Conservation (phyloP, 1,140 invertebrate species). For the Musca vetustissima region DNA sequence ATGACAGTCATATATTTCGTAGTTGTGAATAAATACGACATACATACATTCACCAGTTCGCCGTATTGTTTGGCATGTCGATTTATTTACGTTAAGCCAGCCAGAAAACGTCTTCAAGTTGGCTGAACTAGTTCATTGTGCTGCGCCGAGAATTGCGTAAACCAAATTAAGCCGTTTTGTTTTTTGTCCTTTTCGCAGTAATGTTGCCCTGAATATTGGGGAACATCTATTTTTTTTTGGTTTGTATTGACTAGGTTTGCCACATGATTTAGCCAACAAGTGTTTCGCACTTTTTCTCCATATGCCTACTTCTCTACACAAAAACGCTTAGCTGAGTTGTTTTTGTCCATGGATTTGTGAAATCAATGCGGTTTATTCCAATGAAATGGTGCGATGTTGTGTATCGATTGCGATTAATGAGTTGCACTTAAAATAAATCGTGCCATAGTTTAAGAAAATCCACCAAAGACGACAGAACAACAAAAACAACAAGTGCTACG, state of each 20-base stretch:
- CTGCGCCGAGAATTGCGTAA: constrained; percentile 13
- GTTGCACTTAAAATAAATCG: constrained; percentile 30
- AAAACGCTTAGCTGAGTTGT: no score
- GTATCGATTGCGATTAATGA: constrained; percentile 33
- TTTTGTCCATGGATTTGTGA: no score
- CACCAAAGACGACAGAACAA: not conserved
- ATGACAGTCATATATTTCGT: not conserved
- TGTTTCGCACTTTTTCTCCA: constrained; percentile 7
- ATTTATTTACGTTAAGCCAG: not conserved
- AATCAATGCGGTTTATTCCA: not conserved
- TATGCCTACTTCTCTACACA: not conserved
- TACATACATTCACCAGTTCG: no score
- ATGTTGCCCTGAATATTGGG: not conserved
- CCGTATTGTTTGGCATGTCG: no score
- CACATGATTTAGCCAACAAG: constrained; percentile 10
- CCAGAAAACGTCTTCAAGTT: constrained; percentile 15
- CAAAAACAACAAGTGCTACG: no score
- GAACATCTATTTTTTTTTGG: no score
- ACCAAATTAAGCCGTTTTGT: constrained; percentile 16
- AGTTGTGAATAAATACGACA: no score
- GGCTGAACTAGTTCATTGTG: constrained; percentile 15
- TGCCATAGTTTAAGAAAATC: constrained; percentile 17
- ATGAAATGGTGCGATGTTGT: not conserved
- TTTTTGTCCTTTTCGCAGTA: no score
- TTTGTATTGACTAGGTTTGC: not conserved